phyloP scores from a whole-genome alignment of 2,888 invertebrate genomes.

The Cancer borealis region DNA sequence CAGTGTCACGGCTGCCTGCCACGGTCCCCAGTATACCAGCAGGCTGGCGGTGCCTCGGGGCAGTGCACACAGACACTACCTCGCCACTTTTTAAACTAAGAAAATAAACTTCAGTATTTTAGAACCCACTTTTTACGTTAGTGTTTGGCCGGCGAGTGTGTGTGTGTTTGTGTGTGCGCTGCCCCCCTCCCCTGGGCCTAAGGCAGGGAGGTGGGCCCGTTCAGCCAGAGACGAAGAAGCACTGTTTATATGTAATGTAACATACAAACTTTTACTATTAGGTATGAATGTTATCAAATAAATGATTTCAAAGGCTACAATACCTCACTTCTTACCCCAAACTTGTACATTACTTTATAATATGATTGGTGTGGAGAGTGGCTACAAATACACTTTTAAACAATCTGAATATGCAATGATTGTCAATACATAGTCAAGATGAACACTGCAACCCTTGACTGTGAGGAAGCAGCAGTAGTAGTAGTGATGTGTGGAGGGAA shows the following conservation, averaged over 20 bases:
- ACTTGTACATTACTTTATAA: neutral
- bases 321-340: conserved; percentile 34
- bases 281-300: conserved; percentile 78
- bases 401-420: neutral
- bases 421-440: neutral
- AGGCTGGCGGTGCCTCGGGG: conserved; percentile 62
- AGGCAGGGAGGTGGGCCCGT: conserved; percentile 70
- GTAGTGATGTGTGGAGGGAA: too few species aligned
- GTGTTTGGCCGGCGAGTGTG: conserved; percentile 14
- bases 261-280: conserved; percentile 78
- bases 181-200: conserved; percentile 65
- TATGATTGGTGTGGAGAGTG: neutral
- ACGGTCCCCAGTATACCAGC: conserved; percentile 75
- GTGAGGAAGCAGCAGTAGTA: neutral
- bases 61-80: conserved; percentile 60
- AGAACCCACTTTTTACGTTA: conserved; percentile 41
- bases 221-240: conserved; percentile 77
- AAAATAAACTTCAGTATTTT: conserved; percentile 38
- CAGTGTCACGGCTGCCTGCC: conserved; percentile 72
- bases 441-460: neutral
- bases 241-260: conserved; percentile 78
- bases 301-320: conserved; percentile 76
- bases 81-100: conserved; percentile 16
- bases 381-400: neutral
- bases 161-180: conserved; percentile 61